Conservation (phyloP, 1,140 invertebrate species). For the Theocolax elegans region DNA sequence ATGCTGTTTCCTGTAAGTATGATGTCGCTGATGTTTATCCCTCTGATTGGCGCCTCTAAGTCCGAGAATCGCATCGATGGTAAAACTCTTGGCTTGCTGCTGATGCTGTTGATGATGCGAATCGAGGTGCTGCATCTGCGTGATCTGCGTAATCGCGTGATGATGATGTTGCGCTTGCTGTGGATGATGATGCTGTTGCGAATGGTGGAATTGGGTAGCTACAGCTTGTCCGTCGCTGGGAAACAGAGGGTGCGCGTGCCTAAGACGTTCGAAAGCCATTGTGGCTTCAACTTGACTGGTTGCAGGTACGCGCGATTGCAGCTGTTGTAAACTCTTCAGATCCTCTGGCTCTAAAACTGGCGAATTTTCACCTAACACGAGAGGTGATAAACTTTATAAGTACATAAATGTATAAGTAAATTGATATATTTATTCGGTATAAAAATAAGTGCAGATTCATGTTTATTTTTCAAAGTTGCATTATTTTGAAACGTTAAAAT, state of each 20-base stretch:
- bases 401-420: too few species aligned
- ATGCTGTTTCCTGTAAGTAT: slow-evolving; percentile 59
- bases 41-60: slow-evolving; percentile 65
- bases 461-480: too few species aligned
- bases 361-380: neutral
- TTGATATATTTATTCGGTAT: too few species aligned
- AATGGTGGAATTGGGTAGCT: slow-evolving; percentile 38
- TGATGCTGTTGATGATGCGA: slow-evolving; percentile 61
- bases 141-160: slow-evolving; percentile 46
- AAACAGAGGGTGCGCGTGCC: slow-evolving; percentile 55
- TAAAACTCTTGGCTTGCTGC: slow-evolving; percentile 75
- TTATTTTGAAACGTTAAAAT: too few species aligned
- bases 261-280: slow-evolving; percentile 59
- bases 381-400: too few species aligned
- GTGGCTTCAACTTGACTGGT: slow-evolving; percentile 51
- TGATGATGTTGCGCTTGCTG: slow-evolving; percentile 5
- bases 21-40: slow-evolving; percentile 60
- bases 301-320: slow-evolving; percentile 52
- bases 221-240: slow-evolving; percentile 50
- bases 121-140: slow-evolving; percentile 57
- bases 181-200: neutral
- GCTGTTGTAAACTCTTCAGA: slow-evolving; percentile 52
- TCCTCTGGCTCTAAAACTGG: slow-evolving; percentile 50
- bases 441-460: too few species aligned
- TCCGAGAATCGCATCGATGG: slow-evolving; percentile 84